phyloP scores from a whole-genome alignment of 2,888 invertebrate species.

The Drosophila mulleri region DNA sequence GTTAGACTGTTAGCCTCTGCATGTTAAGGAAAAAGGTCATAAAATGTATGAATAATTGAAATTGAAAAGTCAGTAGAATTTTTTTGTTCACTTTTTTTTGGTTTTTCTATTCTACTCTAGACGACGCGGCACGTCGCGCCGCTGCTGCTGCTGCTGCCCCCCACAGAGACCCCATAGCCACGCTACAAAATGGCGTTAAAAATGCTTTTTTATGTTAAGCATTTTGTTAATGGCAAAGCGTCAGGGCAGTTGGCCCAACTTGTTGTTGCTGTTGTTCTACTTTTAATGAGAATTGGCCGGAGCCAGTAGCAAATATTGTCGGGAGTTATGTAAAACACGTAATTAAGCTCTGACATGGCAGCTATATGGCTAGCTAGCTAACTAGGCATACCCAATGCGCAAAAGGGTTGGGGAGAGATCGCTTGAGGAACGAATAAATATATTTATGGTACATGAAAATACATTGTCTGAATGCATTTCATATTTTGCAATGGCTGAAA shows the following conservation, averaged over 20 bases:
- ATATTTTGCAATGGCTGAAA: neutral
- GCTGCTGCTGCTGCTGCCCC: neutral
- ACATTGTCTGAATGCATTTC: conserved; percentile 5
- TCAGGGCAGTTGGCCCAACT: conserved; percentile 35
- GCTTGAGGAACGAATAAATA: neutral
- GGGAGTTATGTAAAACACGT: conserved; percentile 38
- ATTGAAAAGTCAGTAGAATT: conserved; percentile 83
- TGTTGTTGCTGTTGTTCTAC: conserved; percentile 5
- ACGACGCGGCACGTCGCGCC: conserved; percentile 6
- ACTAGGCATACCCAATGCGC: conserved; percentile 8
- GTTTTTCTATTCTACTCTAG: conserved; percentile 19
- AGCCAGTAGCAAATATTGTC: conserved; percentile 4
- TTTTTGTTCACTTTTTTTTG: conserved; percentile 47
- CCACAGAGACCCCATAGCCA: conserved; percentile 21
- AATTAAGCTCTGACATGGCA: conserved; percentile 42
- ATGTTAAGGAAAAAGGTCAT: conserved; percentile 78
- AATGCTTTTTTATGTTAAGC: conserved; percentile 73
- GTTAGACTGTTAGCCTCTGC: conserved; percentile 48
- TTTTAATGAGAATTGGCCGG: conserved; percentile 33
- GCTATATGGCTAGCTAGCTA: conserved; percentile 10
- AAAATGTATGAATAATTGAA: conserved; percentile 83
- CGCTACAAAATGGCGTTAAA: conserved; percentile 71
- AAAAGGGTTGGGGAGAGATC: conserved; percentile 9
- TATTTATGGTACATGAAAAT: neutral
- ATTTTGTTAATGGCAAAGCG: conserved; percentile 67